These are phyloP conservation scores for Nomada fucata DNA, from an alignment of 2,888 invertebrate species.

Conservation along the genomic window DNA sequence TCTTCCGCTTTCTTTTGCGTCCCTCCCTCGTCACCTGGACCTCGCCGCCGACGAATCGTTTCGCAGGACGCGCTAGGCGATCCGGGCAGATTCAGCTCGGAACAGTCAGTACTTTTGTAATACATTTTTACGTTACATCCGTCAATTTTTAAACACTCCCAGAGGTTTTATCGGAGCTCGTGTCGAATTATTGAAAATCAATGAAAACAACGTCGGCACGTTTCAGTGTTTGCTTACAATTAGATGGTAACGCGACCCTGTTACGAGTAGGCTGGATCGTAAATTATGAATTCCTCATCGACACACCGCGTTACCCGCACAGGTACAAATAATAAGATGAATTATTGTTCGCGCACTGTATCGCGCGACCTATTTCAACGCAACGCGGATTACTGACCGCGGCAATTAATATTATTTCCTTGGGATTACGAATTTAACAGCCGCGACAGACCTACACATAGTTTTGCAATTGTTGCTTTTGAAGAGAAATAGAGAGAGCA, in stretches of 20 bases:
- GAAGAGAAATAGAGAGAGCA: neutral
- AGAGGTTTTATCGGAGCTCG: conserved; percentile 13
- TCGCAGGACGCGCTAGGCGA: too few relatives aligned
- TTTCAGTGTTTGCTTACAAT: conserved; percentile 47
- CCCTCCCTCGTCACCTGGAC: neutral
- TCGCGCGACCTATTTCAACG: conserved; percentile 32
- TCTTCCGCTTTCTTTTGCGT: neutral
- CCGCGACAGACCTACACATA: neutral
- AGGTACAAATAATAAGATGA: conserved; percentile 40
- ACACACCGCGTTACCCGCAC: conserved; percentile 9
- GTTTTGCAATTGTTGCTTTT: neutral
- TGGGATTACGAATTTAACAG: conserved; percentile 4
- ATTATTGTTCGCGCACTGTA: conserved; percentile 50
- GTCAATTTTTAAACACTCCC: conserved; percentile 3
- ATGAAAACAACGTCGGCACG: conserved; percentile 12
- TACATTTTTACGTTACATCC: conserved; percentile 7
- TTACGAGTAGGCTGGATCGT: conserved; percentile 28
- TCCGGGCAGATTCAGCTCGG: too few relatives aligned
- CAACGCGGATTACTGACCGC: conserved; percentile 20
- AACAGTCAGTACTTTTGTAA: neutral
- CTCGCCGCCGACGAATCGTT: neutral
- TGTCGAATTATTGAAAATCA: conserved; percentile 32
- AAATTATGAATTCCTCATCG: conserved; percentile 56
- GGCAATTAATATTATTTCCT: conserved; percentile 42
- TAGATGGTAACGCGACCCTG: conserved; percentile 26